Evolutionary conservation across 2,797 vertebrate genomes (phyloP), one percentile per base, ranked within the genome.

Genomic region (Tragelaphus eurycerus): DNA sequence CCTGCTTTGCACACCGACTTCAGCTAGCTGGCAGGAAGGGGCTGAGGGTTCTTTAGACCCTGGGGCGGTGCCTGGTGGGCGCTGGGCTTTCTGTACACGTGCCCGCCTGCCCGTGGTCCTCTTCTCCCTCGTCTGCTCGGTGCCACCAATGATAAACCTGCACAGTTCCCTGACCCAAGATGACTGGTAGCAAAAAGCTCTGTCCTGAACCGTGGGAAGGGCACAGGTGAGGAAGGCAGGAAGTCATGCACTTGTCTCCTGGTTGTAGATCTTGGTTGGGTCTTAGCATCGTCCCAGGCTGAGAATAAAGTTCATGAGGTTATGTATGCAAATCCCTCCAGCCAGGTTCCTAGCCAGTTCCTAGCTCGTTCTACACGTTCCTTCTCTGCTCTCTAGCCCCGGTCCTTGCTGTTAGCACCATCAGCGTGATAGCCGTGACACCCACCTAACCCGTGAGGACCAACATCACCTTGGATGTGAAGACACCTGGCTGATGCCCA

Each of bases 21-120:
- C 81, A 97, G 97, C 98, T 91, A 97, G 96, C 92, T 79, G 92
- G 97, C 93, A 93, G 67, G 97, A 96, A 23, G 62, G 38, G n/a
- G 15, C 1, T 0, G 14, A 85, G 52, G 29, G 48, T 3, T 3
- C 74, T 48, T 52, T 0, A n/a, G 94, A n/a, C 21, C 25, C 2
- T 0, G 29, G 43, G 78, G 76, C 0, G 0, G 78, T 21, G 9
- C 43, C 64, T 46, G 85, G 87, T 1, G 8, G 29, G 43, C 31
- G 8, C 57, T 7, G 21, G 97, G 82, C 25, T n/a, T 95, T 34
- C 78, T 8, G 17, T 4, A 5, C 29, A 3, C 0, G 0, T 13
- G 38, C 16, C 19, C 27, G 4, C 60, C 67, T n/a, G 2, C 34
- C 59, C 3, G 2, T 3, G 93, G 92, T 74, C 96, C 88, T 71